Evolutionary conservation across 2,113 vertebrate genomes (phyloP).

Genomic region (Salvelinus namaycush): DNA sequence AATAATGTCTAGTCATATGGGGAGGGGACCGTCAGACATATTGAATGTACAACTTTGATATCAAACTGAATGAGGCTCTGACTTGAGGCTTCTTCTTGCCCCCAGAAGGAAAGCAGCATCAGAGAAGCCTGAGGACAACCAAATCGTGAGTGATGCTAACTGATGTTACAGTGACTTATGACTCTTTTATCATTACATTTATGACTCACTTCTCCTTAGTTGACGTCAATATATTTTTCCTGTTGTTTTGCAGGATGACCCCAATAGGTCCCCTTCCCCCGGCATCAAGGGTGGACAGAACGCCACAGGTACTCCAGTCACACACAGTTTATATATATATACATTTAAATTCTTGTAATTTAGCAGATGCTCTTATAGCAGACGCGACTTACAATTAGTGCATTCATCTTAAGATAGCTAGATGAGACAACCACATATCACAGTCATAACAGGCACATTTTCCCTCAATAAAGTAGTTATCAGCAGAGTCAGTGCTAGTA

Average conservation of each 20-base stretch:
- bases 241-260: constrained; percentile 81
- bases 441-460: too few species aligned
- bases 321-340: not conserved
- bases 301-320: constrained; percentile 78
- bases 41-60: not conserved
- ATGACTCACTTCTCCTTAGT: not conserved
- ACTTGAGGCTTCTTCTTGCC: constrained; percentile 51
- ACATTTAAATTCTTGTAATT: too few species aligned
- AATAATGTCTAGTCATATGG: not conserved
- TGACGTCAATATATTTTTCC: too few species aligned
- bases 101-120: constrained; percentile 93
- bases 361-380: too few species aligned
- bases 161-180: not conserved
- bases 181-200: not conserved
- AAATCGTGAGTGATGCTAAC: constrained; percentile 81
- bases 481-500: too few species aligned
- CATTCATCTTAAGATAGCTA: too few species aligned
- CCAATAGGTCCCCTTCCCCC: constrained; percentile 82
- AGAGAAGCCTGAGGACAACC: constrained; percentile 90
- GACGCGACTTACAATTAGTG: too few species aligned
- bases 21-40: not conserved
- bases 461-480: too few species aligned
- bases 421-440: too few species aligned
- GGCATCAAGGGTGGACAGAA: constrained; percentile 83
- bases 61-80: constrained; percentile 13